phyloP scores from a whole-genome alignment of 2,888 invertebrate genomes.

The Ptilodon capucinus region DNA sequence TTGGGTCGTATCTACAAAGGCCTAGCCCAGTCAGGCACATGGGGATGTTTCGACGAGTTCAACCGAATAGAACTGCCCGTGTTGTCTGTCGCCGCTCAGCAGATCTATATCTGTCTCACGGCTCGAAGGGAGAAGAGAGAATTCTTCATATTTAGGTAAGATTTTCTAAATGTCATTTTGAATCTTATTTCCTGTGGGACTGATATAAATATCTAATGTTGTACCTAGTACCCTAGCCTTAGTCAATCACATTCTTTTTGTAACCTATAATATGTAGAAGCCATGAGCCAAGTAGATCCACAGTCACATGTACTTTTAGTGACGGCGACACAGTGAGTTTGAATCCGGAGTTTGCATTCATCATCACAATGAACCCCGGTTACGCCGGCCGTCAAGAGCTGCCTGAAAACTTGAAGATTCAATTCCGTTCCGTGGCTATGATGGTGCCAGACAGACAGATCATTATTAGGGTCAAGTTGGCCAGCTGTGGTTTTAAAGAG shows the following conservation, averaged over 20 bases:
- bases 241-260: no score
- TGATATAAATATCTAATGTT: no score
- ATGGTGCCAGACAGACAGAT: slow-evolving; percentile 97
- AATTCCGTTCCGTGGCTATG: slow-evolving; percentile 95
- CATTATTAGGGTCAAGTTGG: slow-evolving; percentile 94
- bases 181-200: no score
- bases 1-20: slow-evolving; percentile 89
- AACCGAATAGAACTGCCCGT: slow-evolving; percentile 95
- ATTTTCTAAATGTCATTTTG: no score
- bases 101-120: slow-evolving; percentile 88
- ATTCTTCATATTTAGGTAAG: slow-evolving; percentile 85
- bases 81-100: slow-evolving; percentile 95
- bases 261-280: no score
- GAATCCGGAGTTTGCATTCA: slow-evolving; percentile 93
- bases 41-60: slow-evolving; percentile 97
- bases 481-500: slow-evolving; percentile 94
- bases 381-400: slow-evolving; percentile 95
- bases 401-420: slow-evolving; percentile 95
- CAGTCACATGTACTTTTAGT: slow-evolving; percentile 78
- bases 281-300: no score
- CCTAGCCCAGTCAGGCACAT: slow-evolving; percentile 93
- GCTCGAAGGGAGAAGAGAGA: slow-evolving; percentile 85
- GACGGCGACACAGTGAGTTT: slow-evolving; percentile 92
- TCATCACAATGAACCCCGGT: slow-evolving; percentile 95
- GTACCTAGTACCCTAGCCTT: no score